Evolutionary conservation across 2,888 invertebrate species (phyloP).

Genomic region (Dynastes tityus): DNA sequence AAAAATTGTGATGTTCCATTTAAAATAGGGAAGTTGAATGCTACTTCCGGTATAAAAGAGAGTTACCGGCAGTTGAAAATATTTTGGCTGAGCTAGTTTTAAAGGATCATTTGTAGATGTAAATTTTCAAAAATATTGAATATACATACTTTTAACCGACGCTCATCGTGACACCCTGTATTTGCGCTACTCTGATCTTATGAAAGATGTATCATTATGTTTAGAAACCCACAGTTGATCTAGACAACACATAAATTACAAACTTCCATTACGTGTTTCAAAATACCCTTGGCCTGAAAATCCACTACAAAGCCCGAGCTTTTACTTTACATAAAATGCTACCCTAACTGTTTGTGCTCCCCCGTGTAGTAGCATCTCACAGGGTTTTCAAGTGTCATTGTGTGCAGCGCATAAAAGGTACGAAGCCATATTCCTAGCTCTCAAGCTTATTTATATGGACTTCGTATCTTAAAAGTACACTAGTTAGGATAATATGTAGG

Average conservation of each 20-base stretch:
- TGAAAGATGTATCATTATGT: no score
- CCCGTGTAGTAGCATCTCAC: neutral
- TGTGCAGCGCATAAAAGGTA: slow-evolving; percentile 2
- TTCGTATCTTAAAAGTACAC: neutral
- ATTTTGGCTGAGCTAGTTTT: no score
- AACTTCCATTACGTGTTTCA: slow-evolving; percentile 6
- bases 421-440: slow-evolving; percentile 1
- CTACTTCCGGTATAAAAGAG: no score
- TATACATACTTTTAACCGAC: no score
- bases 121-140: no score
- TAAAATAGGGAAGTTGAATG: no score
- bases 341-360: neutral
- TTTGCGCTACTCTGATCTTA: no score
- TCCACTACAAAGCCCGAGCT: neutral
- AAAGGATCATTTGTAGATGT: no score
- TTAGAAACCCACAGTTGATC: neutral
- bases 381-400: slow-evolving; percentile 16
- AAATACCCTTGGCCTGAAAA: neutral
- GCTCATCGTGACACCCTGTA: no score
- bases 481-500: slow-evolving; percentile 3
- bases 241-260: slow-evolving; percentile 7
- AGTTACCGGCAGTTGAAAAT: no score
- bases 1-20: no score
- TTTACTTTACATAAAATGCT: slow-evolving; percentile 1
- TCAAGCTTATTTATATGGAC: neutral